These are phyloP conservation scores for Dimorphilus gyrociliatus DNA, from an alignment of 2,888 invertebrate species.

Conservation along the genomic window DNA sequence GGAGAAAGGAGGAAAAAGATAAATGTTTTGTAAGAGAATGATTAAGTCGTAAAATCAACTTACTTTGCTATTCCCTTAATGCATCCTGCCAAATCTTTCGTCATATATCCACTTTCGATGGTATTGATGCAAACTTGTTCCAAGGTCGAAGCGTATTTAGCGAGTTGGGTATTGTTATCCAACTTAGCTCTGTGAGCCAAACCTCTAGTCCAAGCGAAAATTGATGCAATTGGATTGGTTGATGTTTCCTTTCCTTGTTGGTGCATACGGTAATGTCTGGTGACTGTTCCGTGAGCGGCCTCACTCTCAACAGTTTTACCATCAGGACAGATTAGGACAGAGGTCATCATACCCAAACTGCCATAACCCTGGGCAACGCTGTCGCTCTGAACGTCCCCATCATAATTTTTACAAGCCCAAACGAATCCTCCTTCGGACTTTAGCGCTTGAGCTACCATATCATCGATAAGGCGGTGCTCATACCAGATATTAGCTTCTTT, in stretches of 20 bases:
- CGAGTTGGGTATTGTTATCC: slow-evolving; percentile 61
- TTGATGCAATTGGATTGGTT: slow-evolving; percentile 92
- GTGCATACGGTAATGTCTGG: slow-evolving; percentile 57
- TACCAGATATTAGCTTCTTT: slow-evolving; percentile 85
- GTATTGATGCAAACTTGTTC: slow-evolving; percentile 83
- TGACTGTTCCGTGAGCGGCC: slow-evolving; percentile 94
- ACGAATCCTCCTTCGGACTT: slow-evolving; percentile 97
- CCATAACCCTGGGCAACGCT: slow-evolving; percentile 85
- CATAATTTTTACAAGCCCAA: slow-evolving; percentile 99
- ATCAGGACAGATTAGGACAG: slow-evolving; percentile 86
- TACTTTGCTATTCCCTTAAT: slow-evolving; percentile 71
- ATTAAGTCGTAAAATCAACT: slow-evolving; percentile 35
- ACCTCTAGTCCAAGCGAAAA: slow-evolving; percentile 95
- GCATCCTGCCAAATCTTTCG: slow-evolving; percentile 95
- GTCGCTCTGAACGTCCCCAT: slow-evolving; percentile 96
- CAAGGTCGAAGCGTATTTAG: slow-evolving; percentile 63
- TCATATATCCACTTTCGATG: slow-evolving; percentile 85
- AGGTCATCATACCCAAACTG: slow-evolving; percentile 93
- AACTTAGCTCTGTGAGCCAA: slow-evolving; percentile 81
- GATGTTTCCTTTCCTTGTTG: slow-evolving; percentile 81
- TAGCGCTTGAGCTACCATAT: slow-evolving; percentile 96
- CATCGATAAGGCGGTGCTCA: slow-evolving; percentile 92
- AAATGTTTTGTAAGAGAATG: background rate
- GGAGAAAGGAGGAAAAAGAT: slow-evolving; percentile 5
- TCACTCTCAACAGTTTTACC: slow-evolving; percentile 95